Conservation (phyloP, 2,888 invertebrate genomes). For the Polydrusus pterygomalis region DNA sequence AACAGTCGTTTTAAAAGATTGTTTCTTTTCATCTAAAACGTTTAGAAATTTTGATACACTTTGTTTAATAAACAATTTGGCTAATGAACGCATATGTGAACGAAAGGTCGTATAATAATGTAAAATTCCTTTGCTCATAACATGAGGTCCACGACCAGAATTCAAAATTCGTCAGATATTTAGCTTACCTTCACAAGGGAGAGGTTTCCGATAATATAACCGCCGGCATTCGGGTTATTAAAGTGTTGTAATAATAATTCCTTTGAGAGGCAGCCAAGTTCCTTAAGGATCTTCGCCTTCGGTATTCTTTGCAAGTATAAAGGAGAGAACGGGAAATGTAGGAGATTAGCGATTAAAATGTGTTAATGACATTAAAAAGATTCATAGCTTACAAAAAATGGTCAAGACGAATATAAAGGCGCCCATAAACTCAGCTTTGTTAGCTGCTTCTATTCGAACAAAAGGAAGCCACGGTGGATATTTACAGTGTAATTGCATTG, state of each 20-base stretch:
- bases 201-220: slow-evolving; percentile 10
- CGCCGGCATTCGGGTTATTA: slow-evolving; percentile 9
- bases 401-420: too few species aligned
- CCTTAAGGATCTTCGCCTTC: slow-evolving; percentile 1
- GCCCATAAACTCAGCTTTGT: too few species aligned
- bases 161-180: slow-evolving; percentile 4
- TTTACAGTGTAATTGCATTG: too few species aligned
- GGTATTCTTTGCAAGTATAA: background rate
- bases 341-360: background rate
- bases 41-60: background rate
- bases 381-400: too few species aligned
- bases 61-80: background rate
- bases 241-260: slow-evolving; percentile 14
- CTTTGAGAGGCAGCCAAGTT: slow-evolving; percentile 5
- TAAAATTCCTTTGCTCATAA: background rate
- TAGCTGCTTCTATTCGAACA: too few species aligned
- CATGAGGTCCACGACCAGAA: slow-evolving; percentile 7
- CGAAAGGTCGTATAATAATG: background rate
- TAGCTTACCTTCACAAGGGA: slow-evolving; percentile 9
- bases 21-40: too few species aligned
- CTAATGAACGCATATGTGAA: background rate
- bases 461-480: too few species aligned
- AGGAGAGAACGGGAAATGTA: background rate
- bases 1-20: too few species aligned
- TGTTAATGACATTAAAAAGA: too few species aligned